These are phyloP conservation scores for Trichomycterus rosablanca DNA, from an alignment of 2,113 vertebrate species.

Conservation along the genomic window DNA sequence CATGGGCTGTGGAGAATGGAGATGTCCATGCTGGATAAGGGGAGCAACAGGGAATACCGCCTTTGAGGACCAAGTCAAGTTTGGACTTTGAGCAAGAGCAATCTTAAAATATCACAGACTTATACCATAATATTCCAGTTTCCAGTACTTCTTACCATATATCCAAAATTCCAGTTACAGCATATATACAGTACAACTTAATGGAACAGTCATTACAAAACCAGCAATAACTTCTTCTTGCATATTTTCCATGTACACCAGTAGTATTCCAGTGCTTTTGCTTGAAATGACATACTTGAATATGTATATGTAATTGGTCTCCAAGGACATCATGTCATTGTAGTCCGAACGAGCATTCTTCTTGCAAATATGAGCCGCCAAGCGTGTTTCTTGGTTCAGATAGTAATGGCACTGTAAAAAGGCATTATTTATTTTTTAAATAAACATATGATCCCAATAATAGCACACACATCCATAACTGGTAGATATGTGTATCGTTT, in stretches of 20 bases:
- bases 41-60: background rate
- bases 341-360: constrained; percentile 61
- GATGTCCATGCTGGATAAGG: background rate
- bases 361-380: constrained; percentile 76
- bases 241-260: constrained; percentile 62
- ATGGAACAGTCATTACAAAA: constrained; percentile 46
- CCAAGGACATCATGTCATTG: constrained; percentile 57
- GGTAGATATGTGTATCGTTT: constrained; percentile 66
- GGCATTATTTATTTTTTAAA: constrained; percentile 73
- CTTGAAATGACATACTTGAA: constrained; percentile 59
- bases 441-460: constrained; percentile 66
- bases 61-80: constrained; percentile 4
- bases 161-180: constrained; percentile 29
- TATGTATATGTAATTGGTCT: constrained; percentile 49
- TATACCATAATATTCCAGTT: constrained; percentile 49
- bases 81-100: constrained; percentile 34
- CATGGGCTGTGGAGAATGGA: constrained; percentile 21
- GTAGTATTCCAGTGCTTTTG: constrained; percentile 57
- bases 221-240: constrained; percentile 52
- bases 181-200: constrained; percentile 41
- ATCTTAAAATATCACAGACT: constrained; percentile 35
- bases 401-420: constrained; percentile 61
- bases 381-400: constrained; percentile 64
- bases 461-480: constrained; percentile 54
- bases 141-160: constrained; percentile 37